These are phyloP conservation scores for Rhinolophus sinicus DNA, from an alignment of 2,113 vertebrate species.

Conservation along the genomic window DNA sequence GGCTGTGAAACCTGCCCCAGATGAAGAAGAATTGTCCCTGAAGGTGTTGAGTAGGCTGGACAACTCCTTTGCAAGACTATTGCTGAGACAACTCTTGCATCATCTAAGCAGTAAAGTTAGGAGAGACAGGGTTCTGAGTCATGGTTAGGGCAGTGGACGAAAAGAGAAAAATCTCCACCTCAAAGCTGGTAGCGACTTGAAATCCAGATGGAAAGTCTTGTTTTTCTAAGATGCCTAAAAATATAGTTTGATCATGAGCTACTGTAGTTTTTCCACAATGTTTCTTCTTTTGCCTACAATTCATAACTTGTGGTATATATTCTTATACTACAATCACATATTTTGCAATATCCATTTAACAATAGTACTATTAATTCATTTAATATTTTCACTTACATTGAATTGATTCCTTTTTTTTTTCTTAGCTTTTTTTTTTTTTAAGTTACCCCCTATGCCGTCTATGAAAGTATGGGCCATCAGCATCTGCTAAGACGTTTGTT, in stretches of 20 bases:
- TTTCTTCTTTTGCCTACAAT: too few relatives aligned
- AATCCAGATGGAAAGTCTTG: not conserved
- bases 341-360: not conserved
- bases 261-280: not conserved
- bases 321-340: not conserved
- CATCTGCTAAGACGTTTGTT: not conserved
- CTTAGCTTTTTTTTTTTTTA: not conserved
- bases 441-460: not conserved
- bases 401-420: not conserved
- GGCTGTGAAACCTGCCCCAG: not conserved
- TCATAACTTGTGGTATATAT: not conserved
- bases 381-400: not conserved
- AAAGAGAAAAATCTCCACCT: not conserved
- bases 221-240: constrained; percentile 16
- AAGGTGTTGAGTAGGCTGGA: not conserved
- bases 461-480: not conserved
- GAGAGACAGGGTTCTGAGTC: not conserved
- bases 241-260: not conserved
- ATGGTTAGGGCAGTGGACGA: not conserved
- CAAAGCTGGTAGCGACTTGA: not conserved
- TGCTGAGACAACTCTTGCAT: not conserved
- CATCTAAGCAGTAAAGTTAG: not conserved
- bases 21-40: not conserved
- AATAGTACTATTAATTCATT: not conserved
- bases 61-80: not conserved